A percentile compares a stretch with the other conserved stretches of the same genome.
Evolutionary conservation across 2,113 vertebrate genomes (phyloP).

Genomic region (Galemys pyrenaicus): DNA sequence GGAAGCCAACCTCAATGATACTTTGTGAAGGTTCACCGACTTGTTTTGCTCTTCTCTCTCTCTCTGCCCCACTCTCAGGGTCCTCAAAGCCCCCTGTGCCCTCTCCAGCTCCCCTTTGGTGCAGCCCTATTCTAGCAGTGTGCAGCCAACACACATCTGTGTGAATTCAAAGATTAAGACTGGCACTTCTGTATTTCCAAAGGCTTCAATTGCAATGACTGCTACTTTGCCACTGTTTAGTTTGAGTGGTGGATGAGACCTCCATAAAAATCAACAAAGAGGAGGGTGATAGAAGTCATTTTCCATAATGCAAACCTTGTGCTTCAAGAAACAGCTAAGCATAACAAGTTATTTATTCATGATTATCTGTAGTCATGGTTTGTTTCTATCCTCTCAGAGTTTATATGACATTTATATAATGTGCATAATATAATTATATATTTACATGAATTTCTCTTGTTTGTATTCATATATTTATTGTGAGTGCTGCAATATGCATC

Average conservation of each 20-base stretch:
- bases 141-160: background rate
- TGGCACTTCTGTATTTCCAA: background rate
- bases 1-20: rapidly evolving
- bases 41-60: background rate
- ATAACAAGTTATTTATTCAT: slow-evolving; percentile 71
- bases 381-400: slow-evolving; percentile 71
- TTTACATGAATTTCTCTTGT: slow-evolving; percentile 76
- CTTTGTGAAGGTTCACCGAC: background rate
- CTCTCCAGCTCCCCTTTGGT: background rate
- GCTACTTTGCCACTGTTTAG: background rate
- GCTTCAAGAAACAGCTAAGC: slow-evolving; percentile 54
- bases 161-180: background rate
- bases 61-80: rapidly evolving
- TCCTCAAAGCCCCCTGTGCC: background rate
- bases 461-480: slow-evolving; percentile 78
- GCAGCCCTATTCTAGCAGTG: rapidly evolving
- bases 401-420: slow-evolving; percentile 79
- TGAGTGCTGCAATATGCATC: slow-evolving; percentile 41
- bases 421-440: slow-evolving; percentile 79
- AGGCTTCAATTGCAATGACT: background rate
- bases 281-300: background rate
- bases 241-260: background rate
- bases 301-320: slow-evolving; percentile 47
- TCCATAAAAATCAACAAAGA: background rate
- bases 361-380: slow-evolving; percentile 76